A percentile compares a stretch with the other conserved stretches of the same genome.
These are phyloP conservation scores for Drosophila neocordata DNA, from an alignment of 1,140 invertebrate genomes.

Conservation along the genomic window DNA sequence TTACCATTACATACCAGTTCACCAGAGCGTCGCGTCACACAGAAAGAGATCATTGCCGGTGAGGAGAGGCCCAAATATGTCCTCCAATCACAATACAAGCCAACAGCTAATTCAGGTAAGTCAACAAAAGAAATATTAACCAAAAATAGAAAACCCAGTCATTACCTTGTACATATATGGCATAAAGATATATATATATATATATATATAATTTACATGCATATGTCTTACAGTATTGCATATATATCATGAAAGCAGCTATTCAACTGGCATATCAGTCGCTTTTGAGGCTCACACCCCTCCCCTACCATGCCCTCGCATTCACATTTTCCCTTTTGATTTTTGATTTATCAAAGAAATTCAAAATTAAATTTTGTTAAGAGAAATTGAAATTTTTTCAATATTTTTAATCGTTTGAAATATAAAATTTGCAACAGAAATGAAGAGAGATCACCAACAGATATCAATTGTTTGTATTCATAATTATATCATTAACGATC, in stretches of 20 bases:
- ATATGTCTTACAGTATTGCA: no score
- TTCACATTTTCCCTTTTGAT: background rate
- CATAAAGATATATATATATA: conserved; percentile 14
- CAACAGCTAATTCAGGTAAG: conserved; percentile 58
- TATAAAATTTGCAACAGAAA: background rate
- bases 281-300: no score
- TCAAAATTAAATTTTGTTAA: background rate
- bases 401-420: no score
- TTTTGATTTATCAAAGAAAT: background rate
- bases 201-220: background rate
- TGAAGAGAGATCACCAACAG: background rate
- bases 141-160: no score
- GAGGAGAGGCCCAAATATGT: conserved; percentile 82
- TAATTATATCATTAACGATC: background rate
- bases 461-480: background rate
- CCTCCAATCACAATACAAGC: conserved; percentile 76
- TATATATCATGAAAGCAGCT: background rate
- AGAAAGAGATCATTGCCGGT: conserved; percentile 82
- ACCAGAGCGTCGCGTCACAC: conserved; percentile 81
- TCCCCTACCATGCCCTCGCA: no score
- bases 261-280: background rate
- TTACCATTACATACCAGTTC: conserved; percentile 78
- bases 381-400: background rate
- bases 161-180: no score
- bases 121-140: background rate